These are phyloP conservation scores for Brachyopa scutellaris DNA, from an alignment of 2,888 invertebrate species.

Conservation along the genomic window DNA sequence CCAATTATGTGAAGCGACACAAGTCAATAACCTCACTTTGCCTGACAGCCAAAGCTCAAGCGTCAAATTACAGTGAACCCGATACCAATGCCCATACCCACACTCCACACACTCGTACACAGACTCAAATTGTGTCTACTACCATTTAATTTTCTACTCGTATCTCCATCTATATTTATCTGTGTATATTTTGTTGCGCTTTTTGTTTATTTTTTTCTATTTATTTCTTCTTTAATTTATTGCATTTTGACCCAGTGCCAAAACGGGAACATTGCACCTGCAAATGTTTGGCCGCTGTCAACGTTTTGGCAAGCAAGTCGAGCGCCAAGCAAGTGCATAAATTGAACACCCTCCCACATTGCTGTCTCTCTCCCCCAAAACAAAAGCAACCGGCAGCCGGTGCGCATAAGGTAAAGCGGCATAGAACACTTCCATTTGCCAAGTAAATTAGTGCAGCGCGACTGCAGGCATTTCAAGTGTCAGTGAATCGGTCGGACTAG, in stretches of 20 bases:
- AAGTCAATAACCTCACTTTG: conserved; percentile 49
- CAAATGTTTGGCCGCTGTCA: conserved; percentile 71
- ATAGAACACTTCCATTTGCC: conserved; percentile 62
- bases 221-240: conserved; percentile 44
- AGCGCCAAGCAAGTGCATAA: conserved; percentile 71
- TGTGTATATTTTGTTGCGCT: conserved; percentile 21
- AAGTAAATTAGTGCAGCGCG: conserved; percentile 65
- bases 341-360: conserved; percentile 64
- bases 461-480: conserved; percentile 25
- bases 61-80: conserved; percentile 47
- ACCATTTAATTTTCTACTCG: conserved; percentile 18
- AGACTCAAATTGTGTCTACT: conserved; percentile 49
- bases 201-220: conserved; percentile 20
- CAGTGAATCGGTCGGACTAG: not conserved
- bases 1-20: not conserved
- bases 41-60: not conserved
- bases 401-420: not conserved
- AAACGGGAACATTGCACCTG: conserved; percentile 72
- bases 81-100: conserved; percentile 39
- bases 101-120: conserved; percentile 25
- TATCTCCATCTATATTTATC: conserved; percentile 29
- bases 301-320: conserved; percentile 66
- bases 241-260: conserved; percentile 68
- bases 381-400: not conserved
- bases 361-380: not conserved